A percentile compares a stretch with the other conserved stretches of the same genome.
Evolutionary conservation across 2,113 vertebrate genomes (phyloP).

Genomic region (Syngnathus scovelli): DNA sequence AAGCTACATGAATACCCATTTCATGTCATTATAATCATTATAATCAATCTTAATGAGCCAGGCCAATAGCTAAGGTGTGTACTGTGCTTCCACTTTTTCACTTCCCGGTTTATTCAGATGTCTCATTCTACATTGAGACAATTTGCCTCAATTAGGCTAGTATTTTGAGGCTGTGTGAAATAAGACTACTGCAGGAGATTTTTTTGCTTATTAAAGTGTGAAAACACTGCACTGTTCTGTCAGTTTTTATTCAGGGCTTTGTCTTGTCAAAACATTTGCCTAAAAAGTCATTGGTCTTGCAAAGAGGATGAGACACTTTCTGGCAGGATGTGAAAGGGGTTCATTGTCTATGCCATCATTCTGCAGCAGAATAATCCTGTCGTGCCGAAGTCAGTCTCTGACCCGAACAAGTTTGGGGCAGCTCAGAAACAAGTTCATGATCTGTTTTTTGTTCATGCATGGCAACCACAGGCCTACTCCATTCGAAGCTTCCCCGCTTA

Average conservation of each 20-base stretch:
- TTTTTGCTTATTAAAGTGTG: no score
- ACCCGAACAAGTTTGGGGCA: slow-evolving; percentile 11
- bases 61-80: background rate
- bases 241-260: no score
- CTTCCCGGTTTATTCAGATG: slow-evolving; percentile 12
- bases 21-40: background rate
- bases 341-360: slow-evolving; percentile 5
- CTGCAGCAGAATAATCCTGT: slow-evolving; percentile 4
- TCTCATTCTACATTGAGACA: slow-evolving; percentile 12
- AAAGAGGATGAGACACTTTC: background rate
- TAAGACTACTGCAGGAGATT: background rate
- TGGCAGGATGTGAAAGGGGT: slow-evolving; percentile 1
- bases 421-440: slow-evolving; percentile 17
- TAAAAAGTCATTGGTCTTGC: background rate
- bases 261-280: background rate
- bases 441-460: slow-evolving; percentile 11
- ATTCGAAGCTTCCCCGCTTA: slow-evolving; percentile 5
- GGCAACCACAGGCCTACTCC: slow-evolving; percentile 3
- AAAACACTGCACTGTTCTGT: no score
- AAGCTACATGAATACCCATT: slow-evolving; percentile 8
- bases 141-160: slow-evolving; percentile 30
- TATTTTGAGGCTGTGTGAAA: slow-evolving; percentile 14
- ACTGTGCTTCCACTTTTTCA: slow-evolving; percentile 8
- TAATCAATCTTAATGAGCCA: slow-evolving; percentile 1
- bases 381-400: slow-evolving; percentile 8